These are phyloP conservation scores for Mechanitis mazaeus DNA, from an alignment of 2,888 invertebrate genomes.

Conservation along the genomic window DNA sequence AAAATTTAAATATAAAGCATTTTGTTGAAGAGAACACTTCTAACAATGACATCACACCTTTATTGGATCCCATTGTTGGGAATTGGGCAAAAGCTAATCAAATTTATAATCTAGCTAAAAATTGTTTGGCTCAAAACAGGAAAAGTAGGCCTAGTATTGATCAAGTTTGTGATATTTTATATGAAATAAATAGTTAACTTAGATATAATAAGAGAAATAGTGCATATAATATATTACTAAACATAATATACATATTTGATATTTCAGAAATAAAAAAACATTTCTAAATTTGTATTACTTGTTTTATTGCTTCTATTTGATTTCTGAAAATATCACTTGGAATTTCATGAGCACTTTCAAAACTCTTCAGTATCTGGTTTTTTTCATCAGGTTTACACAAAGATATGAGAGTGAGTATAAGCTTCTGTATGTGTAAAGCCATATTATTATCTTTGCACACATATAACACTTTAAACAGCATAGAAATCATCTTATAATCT, in stretches of 20 bases:
- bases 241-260: constrained; percentile 8
- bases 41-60: constrained; percentile 64
- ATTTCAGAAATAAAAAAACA: constrained; percentile 17
- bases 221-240: constrained; percentile 10
- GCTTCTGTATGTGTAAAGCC: constrained; percentile 40
- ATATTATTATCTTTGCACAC: constrained; percentile 42
- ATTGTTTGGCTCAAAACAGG: constrained; percentile 76
- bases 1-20: constrained; percentile 55
- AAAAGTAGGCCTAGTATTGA: constrained; percentile 77
- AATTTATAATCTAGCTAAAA: constrained; percentile 73
- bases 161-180: constrained; percentile 60
- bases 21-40: constrained; percentile 74
- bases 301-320: constrained; percentile 45
- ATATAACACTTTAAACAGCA: constrained; percentile 56
- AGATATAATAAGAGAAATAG: constrained; percentile 2
- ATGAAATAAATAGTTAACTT: constrained; percentile 35
- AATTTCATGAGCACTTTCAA: constrained; percentile 35
- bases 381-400: constrained; percentile 47
- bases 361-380: constrained; percentile 37
- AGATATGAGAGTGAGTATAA: constrained; percentile 48
- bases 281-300: constrained; percentile 33
- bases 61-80: constrained; percentile 76
- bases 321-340: constrained; percentile 39
- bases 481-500: constrained; percentile 49
- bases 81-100: constrained; percentile 71